Percentiles rank a stretch among this genome's conserved stretches.
Conservation (phyloP, 2,113 vertebrate species). For the Grantiella picta region DNA sequence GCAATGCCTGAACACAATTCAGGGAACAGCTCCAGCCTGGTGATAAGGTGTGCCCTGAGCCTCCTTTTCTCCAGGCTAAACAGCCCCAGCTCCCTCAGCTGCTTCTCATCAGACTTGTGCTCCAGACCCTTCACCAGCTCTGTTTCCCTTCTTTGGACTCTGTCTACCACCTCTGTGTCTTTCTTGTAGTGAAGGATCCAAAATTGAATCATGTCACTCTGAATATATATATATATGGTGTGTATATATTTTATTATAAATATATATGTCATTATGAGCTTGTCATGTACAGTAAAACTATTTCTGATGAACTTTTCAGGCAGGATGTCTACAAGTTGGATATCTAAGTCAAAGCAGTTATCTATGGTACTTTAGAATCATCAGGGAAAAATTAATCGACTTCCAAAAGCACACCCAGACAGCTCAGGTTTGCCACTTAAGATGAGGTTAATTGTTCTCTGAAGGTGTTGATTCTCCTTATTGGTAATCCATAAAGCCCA, state of each 20-base stretch:
- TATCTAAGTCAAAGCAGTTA: neutral
- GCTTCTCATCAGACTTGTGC: neutral
- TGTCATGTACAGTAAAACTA: neutral
- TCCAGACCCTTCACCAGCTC: neutral
- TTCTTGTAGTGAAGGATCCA: neutral
- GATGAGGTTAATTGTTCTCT: neutral
- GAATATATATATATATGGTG: neutral
- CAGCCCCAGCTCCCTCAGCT: neutral
- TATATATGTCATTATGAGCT: neutral
- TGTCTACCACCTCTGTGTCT: neutral
- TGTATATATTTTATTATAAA: no score
- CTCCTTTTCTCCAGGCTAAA: neutral
- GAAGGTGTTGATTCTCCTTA: neutral
- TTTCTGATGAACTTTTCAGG: neutral
- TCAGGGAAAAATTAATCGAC: neutral
- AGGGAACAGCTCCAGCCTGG: neutral
- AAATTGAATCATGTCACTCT: neutral
- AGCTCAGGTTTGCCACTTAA: neutral
- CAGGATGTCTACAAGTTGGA: neutral
- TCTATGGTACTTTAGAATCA: neutral
- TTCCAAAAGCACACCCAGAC: neutral
- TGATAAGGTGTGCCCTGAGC: neutral
- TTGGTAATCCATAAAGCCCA: neutral
- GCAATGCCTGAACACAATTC: neutral
- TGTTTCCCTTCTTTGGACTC: accelerated